phyloP scores from a whole-genome alignment of 2,113 vertebrate species.

The Raja brachyura region DNA sequence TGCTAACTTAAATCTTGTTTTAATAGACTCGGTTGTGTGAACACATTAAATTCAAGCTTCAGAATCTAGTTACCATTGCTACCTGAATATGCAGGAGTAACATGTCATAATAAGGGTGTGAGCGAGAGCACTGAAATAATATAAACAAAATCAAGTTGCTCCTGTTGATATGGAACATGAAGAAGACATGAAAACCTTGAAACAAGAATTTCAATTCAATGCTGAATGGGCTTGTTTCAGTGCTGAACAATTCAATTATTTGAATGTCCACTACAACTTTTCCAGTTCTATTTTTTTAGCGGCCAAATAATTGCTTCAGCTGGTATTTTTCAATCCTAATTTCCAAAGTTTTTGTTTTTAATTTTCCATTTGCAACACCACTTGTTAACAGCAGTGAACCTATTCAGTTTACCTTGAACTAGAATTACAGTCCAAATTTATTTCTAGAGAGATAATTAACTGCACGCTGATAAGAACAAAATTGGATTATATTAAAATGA shows the following conservation, averaged over 20 bases:
- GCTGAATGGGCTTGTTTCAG: background rate
- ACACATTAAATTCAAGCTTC: background rate
- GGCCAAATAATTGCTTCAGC: background rate
- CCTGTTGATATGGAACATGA: background rate
- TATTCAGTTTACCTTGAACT: background rate
- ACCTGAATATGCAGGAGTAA: background rate
- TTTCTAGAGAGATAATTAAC: background rate
- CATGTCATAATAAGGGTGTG: background rate
- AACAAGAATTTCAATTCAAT: background rate
- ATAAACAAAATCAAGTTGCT: background rate
- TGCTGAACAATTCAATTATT: background rate
- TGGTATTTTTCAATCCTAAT: background rate
- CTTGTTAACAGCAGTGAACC: background rate
- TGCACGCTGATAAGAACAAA: background rate
- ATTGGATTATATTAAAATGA: background rate
- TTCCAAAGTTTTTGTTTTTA: background rate
- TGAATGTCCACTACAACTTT: background rate
- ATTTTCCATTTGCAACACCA: background rate
- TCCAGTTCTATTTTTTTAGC: background rate
- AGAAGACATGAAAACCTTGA: background rate
- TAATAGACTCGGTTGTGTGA: background rate
- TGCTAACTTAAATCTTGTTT: background rate
- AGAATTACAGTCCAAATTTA: background rate
- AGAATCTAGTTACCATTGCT: background rate
- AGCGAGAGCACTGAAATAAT: background rate